Evolutionary conservation across 2,888 invertebrate genomes (phyloP).

Genomic region (Amiota minor): DNA sequence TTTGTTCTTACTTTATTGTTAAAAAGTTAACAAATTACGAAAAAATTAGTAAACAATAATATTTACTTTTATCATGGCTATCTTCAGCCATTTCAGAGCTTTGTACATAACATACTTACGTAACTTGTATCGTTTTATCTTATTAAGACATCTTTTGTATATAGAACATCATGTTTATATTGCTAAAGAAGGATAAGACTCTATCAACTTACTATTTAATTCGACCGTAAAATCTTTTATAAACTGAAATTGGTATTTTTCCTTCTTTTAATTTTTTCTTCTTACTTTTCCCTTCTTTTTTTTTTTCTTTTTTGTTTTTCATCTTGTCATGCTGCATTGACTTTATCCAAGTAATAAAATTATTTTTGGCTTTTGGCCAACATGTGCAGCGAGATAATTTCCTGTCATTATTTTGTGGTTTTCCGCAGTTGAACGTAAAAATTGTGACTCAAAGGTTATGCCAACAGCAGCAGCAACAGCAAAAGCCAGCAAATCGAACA

Average conservation of each 20-base stretch:
- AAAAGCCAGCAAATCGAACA: conserved; percentile 34
- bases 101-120: not conserved
- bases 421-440: conserved; percentile 69
- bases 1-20: not conserved
- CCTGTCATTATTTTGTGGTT: conserved; percentile 72
- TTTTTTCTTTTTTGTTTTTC: not conserved
- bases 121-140: not conserved
- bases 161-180: not conserved
- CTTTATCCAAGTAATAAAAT: conserved; percentile 19
- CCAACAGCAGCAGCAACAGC: conserved; percentile 27
- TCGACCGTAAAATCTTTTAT: conserved; percentile 1
- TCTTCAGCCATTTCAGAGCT: not conserved
- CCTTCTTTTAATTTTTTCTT: too few species aligned
- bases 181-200: not conserved
- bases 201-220: not conserved
- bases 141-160: not conserved
- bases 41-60: conserved; percentile 9
- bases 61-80: not conserved
- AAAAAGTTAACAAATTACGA: conserved; percentile 15
- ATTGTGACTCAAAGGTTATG: conserved; percentile 65
- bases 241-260: too few species aligned
- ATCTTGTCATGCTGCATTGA: not conserved
- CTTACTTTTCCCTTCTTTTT: not conserved
- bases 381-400: conserved; percentile 68
- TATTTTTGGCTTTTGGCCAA: conserved; percentile 24